These are phyloP conservation scores for Xiphophorus hellerii DNA, from an alignment of 2,113 vertebrate genomes.

Conservation along the genomic window DNA sequence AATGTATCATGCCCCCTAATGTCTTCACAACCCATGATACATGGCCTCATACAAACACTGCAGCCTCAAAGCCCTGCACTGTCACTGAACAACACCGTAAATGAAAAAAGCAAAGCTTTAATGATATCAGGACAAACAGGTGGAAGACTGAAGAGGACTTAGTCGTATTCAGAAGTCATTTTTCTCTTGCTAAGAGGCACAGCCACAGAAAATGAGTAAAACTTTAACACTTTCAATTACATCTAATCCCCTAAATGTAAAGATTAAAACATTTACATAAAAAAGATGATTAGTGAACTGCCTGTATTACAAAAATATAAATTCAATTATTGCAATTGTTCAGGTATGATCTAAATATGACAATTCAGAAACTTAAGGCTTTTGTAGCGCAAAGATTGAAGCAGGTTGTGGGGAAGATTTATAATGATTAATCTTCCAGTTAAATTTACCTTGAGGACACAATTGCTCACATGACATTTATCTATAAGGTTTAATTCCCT, in stretches of 20 bases:
- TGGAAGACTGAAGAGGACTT: conserved; percentile 16
- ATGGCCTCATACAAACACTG: conserved; percentile 29
- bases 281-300: background rate
- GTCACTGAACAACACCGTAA: conserved; percentile 17
- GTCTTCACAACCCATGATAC: conserved; percentile 33
- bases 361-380: background rate
- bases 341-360: background rate
- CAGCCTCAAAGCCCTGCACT: conserved; percentile 19
- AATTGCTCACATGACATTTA: conserved; percentile 24
- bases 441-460: conserved; percentile 43
- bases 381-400: conserved; percentile 15
- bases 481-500: conserved; percentile 40
- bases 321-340: background rate
- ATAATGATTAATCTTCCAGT: conserved; percentile 44
- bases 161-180: conserved; percentile 3
- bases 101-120: conserved; percentile 31
- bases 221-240: conserved; percentile 3
- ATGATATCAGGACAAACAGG: conserved; percentile 23
- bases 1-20: conserved; percentile 48
- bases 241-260: conserved; percentile 3
- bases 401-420: conserved; percentile 29
- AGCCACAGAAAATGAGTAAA: conserved; percentile 4
- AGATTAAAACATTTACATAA: background rate
- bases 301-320: background rate
- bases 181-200: conserved; percentile 17